A percentile compares a stretch with the other conserved stretches of the same genome.
These are phyloP conservation scores for Rhynchophorus ferrugineus DNA, from an alignment of 1,140 invertebrate species.

Conservation along the genomic window DNA sequence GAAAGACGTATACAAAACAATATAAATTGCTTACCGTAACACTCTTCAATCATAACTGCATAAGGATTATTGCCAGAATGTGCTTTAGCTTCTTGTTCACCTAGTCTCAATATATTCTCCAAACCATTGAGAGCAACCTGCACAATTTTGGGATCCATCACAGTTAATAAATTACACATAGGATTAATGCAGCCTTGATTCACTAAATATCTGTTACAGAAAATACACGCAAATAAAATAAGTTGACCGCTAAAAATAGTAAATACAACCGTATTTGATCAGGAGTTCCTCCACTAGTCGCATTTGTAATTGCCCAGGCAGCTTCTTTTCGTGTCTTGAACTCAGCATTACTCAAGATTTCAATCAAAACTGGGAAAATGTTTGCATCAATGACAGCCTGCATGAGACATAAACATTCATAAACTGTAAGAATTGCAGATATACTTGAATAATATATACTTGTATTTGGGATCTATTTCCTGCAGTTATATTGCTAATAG, in stretches of 20 bases:
- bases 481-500: constrained; percentile 95
- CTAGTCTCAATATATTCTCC: constrained; percentile 91
- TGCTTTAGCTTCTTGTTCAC: constrained; percentile 71
- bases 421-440: not conserved
- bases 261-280: constrained; percentile 70
- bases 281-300: constrained; percentile 88
- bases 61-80: constrained; percentile 80
- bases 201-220: constrained; percentile 45
- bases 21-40: constrained; percentile 87
- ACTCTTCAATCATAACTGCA: constrained; percentile 89
- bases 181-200: constrained; percentile 82
- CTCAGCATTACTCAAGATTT: constrained; percentile 84
- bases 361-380: constrained; percentile 87
- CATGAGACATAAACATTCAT: constrained; percentile 7
- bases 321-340: constrained; percentile 97
- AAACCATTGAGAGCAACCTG: constrained; percentile 94
- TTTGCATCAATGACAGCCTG: constrained; percentile 93
- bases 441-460: constrained; percentile 44
- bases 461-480: constrained; percentile 92
- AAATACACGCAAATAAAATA: constrained; percentile 9
- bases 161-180: constrained; percentile 86
- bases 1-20: too few relatives aligned
- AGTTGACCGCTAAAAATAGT: constrained; percentile 38
- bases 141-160: constrained; percentile 95
- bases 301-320: constrained; percentile 97